Evolutionary conservation across 2,888 invertebrate species (phyloP).

Genomic region (Hirtodrosophila cameraria): DNA sequence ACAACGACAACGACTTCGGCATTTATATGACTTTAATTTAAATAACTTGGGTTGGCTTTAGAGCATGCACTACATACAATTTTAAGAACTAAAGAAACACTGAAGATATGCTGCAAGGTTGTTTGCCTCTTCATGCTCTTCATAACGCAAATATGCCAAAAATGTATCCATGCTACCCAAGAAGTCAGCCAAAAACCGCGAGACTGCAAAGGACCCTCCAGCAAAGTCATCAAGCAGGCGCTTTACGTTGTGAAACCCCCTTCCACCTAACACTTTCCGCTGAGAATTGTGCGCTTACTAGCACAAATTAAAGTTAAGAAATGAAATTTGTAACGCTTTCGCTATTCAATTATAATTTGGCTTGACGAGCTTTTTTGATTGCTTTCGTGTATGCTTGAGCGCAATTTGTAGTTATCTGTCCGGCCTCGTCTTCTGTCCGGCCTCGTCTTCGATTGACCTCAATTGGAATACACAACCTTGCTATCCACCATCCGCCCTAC

Average conservation of each 20-base stretch:
- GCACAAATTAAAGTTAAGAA: constrained; percentile 62
- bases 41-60: constrained; percentile 61
- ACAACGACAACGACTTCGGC: constrained; percentile 37
- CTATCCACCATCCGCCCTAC: background rate
- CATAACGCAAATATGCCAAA: constrained; percentile 53
- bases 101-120: constrained; percentile 42
- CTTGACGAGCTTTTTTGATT: constrained; percentile 64
- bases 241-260: constrained; percentile 34
- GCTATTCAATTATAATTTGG: constrained; percentile 66
- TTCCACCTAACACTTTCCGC: too few species aligned
- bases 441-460: constrained; percentile 48
- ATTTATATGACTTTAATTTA: constrained; percentile 69
- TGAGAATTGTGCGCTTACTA: constrained; percentile 25
- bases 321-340: constrained; percentile 71
- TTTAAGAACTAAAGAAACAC: constrained; percentile 32
- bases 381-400: constrained; percentile 62
- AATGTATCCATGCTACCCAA: constrained; percentile 40
- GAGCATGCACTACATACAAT: constrained; percentile 58
- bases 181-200: constrained; percentile 32
- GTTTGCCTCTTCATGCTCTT: constrained; percentile 26
- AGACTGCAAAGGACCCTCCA: constrained; percentile 25
- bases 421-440: too few species aligned
- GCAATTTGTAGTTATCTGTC: constrained; percentile 59
- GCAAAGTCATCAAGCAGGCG: constrained; percentile 23
- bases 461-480: constrained; percentile 39